A percentile compares a stretch with the other conserved stretches of the same genome.
Conservation (phyloP, 2,113 vertebrate species). For the Piaya cayana region DNA sequence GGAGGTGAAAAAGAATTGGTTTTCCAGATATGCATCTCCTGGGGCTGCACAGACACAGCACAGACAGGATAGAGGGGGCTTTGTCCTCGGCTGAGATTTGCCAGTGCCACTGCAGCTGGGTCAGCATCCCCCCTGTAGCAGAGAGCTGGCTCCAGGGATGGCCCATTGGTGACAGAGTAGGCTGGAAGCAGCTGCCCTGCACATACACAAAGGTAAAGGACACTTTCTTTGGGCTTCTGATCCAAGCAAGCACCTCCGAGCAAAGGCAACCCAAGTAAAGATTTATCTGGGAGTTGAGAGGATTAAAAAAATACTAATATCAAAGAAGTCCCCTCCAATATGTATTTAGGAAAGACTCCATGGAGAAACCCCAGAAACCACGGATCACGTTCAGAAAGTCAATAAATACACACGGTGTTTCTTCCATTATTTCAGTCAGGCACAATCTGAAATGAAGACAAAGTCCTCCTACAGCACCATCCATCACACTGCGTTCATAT, state of each 20-base stretch:
- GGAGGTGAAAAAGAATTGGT: background rate
- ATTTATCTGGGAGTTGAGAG: background rate
- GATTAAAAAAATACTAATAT: background rate
- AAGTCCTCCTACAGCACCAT: background rate
- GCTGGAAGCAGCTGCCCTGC: background rate
- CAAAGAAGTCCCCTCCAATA: background rate
- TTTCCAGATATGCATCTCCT: background rate
- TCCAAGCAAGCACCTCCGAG: background rate
- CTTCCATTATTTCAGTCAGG: background rate
- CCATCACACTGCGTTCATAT: background rate
- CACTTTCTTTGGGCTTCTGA: background rate
- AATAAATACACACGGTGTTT: background rate
- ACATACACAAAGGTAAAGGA: background rate
- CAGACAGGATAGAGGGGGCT: background rate
- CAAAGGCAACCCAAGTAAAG: background rate
- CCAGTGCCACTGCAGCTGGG: background rate
- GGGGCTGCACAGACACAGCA: background rate
- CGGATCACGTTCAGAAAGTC: background rate
- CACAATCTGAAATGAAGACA: background rate
- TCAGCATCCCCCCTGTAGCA: background rate
- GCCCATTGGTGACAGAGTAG: background rate
- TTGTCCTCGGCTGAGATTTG: background rate
- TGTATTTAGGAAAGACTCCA: background rate
- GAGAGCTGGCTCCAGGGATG: background rate
- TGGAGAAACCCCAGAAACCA: background rate